Evolutionary conservation across 2,797 vertebrate species (phyloP).

Genomic region (Pipistrellus pygmaeus): DNA sequence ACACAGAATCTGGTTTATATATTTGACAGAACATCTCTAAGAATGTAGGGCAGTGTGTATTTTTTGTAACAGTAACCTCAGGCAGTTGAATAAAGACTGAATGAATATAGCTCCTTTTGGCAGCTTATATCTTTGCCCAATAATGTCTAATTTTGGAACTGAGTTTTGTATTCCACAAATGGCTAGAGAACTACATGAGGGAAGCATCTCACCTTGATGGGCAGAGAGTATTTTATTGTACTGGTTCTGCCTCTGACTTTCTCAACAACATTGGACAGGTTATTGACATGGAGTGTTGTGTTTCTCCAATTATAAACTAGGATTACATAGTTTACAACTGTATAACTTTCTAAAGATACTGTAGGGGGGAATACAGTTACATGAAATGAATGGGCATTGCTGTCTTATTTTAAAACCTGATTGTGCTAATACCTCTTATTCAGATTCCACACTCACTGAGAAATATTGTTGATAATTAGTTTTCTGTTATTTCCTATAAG

Average conservation of each 20-base stretch:
- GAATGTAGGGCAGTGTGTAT: constrained; percentile 54
- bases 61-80: constrained; percentile 67
- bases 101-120: neutral
- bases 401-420: neutral
- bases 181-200: neutral
- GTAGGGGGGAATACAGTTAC: neutral
- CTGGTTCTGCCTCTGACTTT: neutral
- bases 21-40: constrained; percentile 42
- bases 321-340: neutral
- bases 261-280: neutral
- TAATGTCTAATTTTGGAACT: constrained; percentile 23
- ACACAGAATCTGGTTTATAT: constrained; percentile 72
- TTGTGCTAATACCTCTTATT: neutral
- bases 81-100: constrained; percentile 17
- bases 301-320: neutral
- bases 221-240: neutral
- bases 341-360: neutral
- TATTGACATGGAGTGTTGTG: neutral
- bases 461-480: neutral
- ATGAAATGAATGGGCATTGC: neutral
- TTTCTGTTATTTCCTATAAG: constrained; percentile 12
- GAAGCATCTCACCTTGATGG: neutral
- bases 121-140: neutral
- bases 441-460: neutral
- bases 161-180: neutral